These are phyloP conservation scores for Hyperopisus bebe DNA, from an alignment of 2,113 vertebrate species.

Conservation along the genomic window DNA sequence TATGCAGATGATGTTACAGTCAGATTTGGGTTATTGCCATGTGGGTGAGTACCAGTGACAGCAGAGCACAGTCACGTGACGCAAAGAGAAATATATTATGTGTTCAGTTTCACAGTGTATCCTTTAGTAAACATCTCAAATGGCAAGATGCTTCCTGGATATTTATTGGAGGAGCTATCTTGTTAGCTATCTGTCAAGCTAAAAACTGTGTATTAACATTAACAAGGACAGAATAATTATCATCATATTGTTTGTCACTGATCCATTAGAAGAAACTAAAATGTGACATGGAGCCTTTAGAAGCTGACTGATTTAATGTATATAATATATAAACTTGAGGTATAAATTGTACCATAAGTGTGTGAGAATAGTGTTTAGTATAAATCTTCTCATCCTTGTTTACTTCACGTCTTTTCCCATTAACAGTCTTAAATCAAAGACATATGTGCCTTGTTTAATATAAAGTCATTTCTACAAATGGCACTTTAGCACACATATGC, in stretches of 20 bases:
- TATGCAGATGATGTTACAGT: conserved; percentile 13
- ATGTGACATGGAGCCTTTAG: background rate
- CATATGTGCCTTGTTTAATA: background rate
- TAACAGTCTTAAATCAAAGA: background rate
- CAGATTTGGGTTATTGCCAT: conserved; percentile 8
- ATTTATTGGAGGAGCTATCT: no score
- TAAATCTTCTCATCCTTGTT: background rate
- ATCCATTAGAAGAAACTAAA: background rate
- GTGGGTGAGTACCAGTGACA: background rate
- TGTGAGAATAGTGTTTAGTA: background rate
- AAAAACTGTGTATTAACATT: no score
- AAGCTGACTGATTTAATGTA: background rate
- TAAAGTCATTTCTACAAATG: background rate
- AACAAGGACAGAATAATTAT: no score
- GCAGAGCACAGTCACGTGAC: background rate
- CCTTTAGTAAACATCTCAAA: no score
- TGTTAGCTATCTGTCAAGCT: no score
- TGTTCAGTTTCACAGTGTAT: no score
- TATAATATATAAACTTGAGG: background rate
- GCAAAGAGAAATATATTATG: background rate
- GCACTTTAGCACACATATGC: background rate
- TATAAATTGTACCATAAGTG: background rate
- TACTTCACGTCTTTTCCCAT: background rate
- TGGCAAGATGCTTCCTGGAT: no score
- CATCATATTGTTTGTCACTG: background rate